These are phyloP conservation scores for Tipula lateralis DNA, from an alignment of 2,888 invertebrate species.

Conservation along the genomic window DNA sequence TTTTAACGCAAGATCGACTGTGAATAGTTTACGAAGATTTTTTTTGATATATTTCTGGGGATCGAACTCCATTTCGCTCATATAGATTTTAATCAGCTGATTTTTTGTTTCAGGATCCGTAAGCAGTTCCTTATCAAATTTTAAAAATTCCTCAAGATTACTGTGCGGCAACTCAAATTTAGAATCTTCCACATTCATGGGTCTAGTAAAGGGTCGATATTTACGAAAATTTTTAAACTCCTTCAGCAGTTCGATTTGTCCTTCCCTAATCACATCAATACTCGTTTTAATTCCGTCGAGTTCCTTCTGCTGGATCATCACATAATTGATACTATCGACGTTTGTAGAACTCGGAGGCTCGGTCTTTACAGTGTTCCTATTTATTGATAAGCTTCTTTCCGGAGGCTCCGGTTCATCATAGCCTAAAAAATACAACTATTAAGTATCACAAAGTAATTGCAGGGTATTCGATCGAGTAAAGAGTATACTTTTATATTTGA, in stretches of 20 bases:
- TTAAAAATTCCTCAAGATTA: not conserved
- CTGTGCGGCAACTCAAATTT: not conserved
- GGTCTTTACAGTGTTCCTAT: too few species aligned
- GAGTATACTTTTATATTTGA: not conserved
- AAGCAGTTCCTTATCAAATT: not conserved
- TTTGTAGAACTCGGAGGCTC: not conserved
- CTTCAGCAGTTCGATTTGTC: not conserved
- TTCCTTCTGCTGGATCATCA: not conserved
- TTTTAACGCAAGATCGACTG: not conserved
- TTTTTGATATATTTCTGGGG: not conserved
- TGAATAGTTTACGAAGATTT: not conserved
- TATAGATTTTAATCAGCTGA: not conserved
- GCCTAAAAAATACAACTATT: not conserved
- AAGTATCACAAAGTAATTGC: not conserved
- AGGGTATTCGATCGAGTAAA: not conserved
- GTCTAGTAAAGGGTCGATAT: not conserved
- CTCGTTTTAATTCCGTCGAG: not conserved
- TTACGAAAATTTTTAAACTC: not conserved
- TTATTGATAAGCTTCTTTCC: too few species aligned
- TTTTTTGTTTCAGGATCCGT: not conserved
- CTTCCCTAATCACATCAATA: not conserved
- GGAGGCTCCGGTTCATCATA: not conserved
- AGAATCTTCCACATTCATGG: not conserved
- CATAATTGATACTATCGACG: not conserved
- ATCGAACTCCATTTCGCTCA: not conserved